A percentile compares a stretch with the other conserved stretches of the same genome.
phyloP scores from a whole-genome alignment of 2,888 invertebrate genomes.

The Monochamus alternatus region DNA sequence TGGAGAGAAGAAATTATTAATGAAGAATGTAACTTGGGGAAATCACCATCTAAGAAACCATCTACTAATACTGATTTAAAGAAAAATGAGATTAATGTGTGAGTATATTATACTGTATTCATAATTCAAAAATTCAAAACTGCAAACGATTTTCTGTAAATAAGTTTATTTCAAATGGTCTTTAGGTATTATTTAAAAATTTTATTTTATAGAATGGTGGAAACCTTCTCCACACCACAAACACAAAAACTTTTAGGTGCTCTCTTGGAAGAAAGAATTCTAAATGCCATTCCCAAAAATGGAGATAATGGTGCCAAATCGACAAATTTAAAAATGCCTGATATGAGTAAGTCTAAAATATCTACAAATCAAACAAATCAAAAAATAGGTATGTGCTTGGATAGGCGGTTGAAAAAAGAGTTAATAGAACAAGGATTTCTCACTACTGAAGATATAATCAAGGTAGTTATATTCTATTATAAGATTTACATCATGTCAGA shows the following conservation, averaged over 20 bases:
- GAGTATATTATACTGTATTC: conserved; percentile 44
- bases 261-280: conserved; percentile 87
- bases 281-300: conserved; percentile 59
- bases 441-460: conserved; percentile 79
- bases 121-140: too few species aligned
- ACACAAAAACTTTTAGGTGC: conserved; percentile 93
- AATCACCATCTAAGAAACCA: conserved; percentile 56
- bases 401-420: conserved; percentile 88
- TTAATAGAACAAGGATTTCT: conserved; percentile 90
- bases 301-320: conserved; percentile 54
- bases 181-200: too few species aligned
- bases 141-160: too few species aligned
- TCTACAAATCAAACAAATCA: conserved; percentile 42
- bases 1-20: conserved; percentile 82
- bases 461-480: conserved; percentile 63
- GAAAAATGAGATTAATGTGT: conserved; percentile 65
- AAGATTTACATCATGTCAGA: too few species aligned
- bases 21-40: conserved; percentile 76
- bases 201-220: conserved; percentile 68
- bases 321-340: conserved; percentile 67
- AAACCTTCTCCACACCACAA: conserved; percentile 85
- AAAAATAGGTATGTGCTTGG: conserved; percentile 80
- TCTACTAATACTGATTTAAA: conserved; percentile 58
- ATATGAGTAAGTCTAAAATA: conserved; percentile 58
- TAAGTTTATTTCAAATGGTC: too few species aligned